A percentile compares a stretch with the other conserved stretches of the same genome.
phyloP scores from a whole-genome alignment of 2,888 invertebrate species.

The Acanthopleura granulata region DNA sequence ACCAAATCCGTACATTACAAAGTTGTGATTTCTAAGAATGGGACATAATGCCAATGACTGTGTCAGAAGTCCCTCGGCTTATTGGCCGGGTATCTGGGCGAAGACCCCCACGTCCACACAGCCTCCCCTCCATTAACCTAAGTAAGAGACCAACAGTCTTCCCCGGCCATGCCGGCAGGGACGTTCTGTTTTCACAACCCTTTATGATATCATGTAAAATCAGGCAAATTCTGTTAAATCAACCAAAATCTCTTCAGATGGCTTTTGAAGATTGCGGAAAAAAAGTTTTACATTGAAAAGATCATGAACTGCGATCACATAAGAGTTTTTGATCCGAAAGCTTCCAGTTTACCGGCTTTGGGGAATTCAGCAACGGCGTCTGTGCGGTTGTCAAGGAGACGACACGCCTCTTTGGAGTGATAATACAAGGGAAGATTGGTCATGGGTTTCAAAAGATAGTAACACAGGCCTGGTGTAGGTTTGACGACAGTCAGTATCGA shows the following conservation, averaged over 20 bases:
- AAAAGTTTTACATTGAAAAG: constrained; percentile 18
- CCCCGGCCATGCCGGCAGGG: too few species aligned
- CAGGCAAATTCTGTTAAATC: constrained; percentile 14
- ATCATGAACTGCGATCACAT: constrained; percentile 18
- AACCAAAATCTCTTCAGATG: constrained; percentile 13
- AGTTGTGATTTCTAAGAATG: constrained; percentile 19
- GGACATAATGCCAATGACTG: not conserved
- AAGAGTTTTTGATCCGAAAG: constrained; percentile 19
- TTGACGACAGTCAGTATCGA: too few species aligned
- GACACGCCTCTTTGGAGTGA: not conserved
- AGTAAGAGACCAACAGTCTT: not conserved
- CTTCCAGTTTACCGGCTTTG: constrained; percentile 1
- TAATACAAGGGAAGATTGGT: constrained; percentile 1
- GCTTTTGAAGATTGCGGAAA: constrained; percentile 17
- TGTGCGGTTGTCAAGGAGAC: constrained; percentile 8
- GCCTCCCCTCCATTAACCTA: not conserved
- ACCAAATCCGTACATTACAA: not conserved
- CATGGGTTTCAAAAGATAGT: not conserved
- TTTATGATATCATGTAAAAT: constrained; percentile 18
- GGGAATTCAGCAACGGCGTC: constrained; percentile 4
- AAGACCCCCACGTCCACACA: too few species aligned
- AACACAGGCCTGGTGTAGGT: not conserved
- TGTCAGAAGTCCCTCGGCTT: not conserved
- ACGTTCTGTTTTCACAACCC: not conserved
- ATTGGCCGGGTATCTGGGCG: not conserved